A percentile compares a stretch with the other conserved stretches of the same genome.
phyloP scores from a whole-genome alignment of 92 coral and sea anemone species.

The Epizoanthus rinbou region DNA sequence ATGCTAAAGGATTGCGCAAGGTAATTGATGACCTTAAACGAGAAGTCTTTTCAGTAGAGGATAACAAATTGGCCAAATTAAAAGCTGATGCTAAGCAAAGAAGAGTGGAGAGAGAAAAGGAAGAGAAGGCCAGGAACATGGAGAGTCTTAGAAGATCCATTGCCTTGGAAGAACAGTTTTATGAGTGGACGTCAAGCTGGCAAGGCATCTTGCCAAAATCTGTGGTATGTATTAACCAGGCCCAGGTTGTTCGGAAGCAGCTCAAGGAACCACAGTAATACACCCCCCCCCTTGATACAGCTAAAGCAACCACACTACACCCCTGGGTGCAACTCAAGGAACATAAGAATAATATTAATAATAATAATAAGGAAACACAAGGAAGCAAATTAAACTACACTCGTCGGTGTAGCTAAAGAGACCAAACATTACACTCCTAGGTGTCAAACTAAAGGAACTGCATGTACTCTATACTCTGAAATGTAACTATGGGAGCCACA shows the following conservation, averaged over 20 bases:
- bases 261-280: background rate
- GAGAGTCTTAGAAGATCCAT: slow-evolving; percentile 74
- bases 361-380: too few species aligned
- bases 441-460: too few species aligned
- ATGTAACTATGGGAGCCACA: too few species aligned
- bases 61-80: slow-evolving; percentile 79
- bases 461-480: too few species aligned
- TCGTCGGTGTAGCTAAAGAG: background rate
- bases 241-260: too few species aligned
- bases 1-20: slow-evolving; percentile 88
- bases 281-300: background rate
- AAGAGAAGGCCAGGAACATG: slow-evolving; percentile 70
- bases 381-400: too few species aligned
- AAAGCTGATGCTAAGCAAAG: slow-evolving; percentile 84
- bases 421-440: background rate
- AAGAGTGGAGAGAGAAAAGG: slow-evolving; percentile 76
- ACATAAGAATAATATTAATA: too few species aligned
- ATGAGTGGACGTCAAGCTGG: slow-evolving; percentile 92
- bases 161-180: slow-evolving; percentile 87
- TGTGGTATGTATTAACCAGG: slow-evolving; percentile 63
- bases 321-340: too few species aligned
- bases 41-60: slow-evolving; percentile 83
- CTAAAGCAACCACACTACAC: too few species aligned
- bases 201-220: slow-evolving; percentile 84
- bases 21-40: slow-evolving; percentile 83